Base-by-base conservation (phyloP, 1,140 invertebrate genomes). In the Parasteatoda tepidariorum region DNA sequence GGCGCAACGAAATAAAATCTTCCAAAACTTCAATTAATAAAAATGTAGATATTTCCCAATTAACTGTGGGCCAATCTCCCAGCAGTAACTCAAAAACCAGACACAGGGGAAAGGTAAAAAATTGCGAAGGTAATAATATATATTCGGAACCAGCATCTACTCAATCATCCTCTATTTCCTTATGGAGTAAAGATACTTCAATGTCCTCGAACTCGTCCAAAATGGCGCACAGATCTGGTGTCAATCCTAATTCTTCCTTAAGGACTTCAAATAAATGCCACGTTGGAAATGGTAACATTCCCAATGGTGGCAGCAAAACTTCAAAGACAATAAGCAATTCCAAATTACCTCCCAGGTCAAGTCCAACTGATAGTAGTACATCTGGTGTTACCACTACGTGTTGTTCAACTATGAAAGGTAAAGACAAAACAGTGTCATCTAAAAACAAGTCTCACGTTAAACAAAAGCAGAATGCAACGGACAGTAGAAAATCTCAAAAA, bases 131-230 rank as follows among this genome's bases (percentile, higher is more conserved):
- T 2, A 38, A 55, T 55, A 67, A 18, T 26, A 31, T 57, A 5
- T 61, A 67, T 55, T 61, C 66, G 4, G 54, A 82, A 30, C 78
- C 68, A 26, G 48, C 67, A 34, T 34, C 64, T 34, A 68, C 62
- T 9, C 78, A 82, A 24, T 82, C 78, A n/a, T 82, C 78, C 22
- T 70, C 78, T 2, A 57, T 64, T 30, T 82, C 78, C n/a, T 54
- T 82, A 59, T 82, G 78, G 78, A 82, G 78, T 24, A 82, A 61
- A 62, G 78, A 82, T 18, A 67, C 75, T 15, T 79, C 75, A 7
- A 57, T 38, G 0, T 41, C 78, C 13, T 71, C 71, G 7, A 33
- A 54, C 11, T 28, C 75, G 24, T 70, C 78, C 22, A 82, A 82
- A 70, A 6, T 41, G 24, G 26, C 54, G 4, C 78, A 71, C 31